These are phyloP conservation scores for Paracyprichromis sp. DNA, from an alignment of 2,113 vertebrate species.

Conservation along the genomic window DNA sequence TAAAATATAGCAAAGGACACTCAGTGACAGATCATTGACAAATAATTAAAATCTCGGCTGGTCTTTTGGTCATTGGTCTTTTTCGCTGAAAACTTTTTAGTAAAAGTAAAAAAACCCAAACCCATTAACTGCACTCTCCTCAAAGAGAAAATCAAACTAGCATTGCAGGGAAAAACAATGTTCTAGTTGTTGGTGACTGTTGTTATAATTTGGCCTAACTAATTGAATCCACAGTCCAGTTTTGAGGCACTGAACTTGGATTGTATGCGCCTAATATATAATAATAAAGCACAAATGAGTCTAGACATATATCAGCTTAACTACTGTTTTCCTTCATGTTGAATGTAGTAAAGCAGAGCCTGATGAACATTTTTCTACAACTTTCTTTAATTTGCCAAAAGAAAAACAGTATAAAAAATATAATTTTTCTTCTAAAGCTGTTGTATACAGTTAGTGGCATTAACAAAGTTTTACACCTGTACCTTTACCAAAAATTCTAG, in stretches of 20 bases:
- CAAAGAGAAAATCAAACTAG: not conserved
- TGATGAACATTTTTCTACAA: not conserved
- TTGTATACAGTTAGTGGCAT: not conserved
- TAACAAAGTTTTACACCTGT: not conserved
- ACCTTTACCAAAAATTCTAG: not conserved
- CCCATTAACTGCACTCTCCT: not conserved
- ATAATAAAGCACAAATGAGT: not conserved
- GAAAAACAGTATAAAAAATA: not conserved
- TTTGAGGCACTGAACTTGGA: not conserved
- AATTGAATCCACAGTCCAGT: not conserved
- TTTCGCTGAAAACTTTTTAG: not conserved
- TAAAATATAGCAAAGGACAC: not conserved
- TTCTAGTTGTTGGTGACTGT: not conserved
- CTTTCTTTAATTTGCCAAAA: not conserved
- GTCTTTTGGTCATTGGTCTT: not conserved
- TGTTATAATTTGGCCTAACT: not conserved
- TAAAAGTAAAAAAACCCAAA: fast-evolving
- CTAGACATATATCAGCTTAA: not conserved
- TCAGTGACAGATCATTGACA: not conserved
- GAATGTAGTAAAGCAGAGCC: not conserved
- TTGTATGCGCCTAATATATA: fast-evolving
- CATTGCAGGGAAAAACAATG: not conserved
- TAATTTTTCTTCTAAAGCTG: fast-evolving
- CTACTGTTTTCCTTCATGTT: not conserved
- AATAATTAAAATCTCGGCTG: fast-evolving